phyloP scores from a whole-genome alignment of 2,113 vertebrate species.

The Nothocercus julius region DNA sequence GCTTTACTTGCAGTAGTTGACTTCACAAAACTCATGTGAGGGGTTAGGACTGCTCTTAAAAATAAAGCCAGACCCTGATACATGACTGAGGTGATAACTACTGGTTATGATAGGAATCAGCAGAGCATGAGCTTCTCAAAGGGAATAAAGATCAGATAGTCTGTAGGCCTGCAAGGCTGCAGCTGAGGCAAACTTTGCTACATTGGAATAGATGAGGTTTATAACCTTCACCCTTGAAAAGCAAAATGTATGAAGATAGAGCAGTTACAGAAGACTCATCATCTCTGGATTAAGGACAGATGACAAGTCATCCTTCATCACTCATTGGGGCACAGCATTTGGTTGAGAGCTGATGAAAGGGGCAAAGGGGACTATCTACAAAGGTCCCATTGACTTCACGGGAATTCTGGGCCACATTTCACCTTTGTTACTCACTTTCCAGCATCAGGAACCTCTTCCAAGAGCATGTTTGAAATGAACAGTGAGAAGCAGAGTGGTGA shows the following conservation, averaged over 20 bases:
- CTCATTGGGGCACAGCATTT: not conserved
- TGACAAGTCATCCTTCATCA: not conserved
- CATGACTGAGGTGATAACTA: not conserved
- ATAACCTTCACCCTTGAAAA: conserved; percentile 42
- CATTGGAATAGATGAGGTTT: not conserved
- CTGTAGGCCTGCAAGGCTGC: not conserved
- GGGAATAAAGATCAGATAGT: not conserved
- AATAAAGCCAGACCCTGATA: not conserved
- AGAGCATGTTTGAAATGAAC: fast-evolving
- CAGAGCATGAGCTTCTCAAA: not conserved
- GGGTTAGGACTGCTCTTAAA: not conserved
- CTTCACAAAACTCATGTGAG: not conserved
- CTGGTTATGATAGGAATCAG: not conserved
- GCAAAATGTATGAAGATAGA: not conserved
- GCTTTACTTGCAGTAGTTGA: not conserved
- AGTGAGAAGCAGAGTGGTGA: not conserved
- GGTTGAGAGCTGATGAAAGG: not conserved
- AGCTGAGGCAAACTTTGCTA: not conserved
- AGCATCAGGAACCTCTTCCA: not conserved
- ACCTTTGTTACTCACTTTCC: fast-evolving
- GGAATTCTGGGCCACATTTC: not conserved
- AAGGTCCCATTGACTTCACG: not conserved
- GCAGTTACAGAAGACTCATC: conserved; percentile 19
- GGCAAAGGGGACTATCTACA: not conserved
- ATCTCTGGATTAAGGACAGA: conserved; percentile 58